Evolutionary conservation across 1,140 invertebrate genomes (phyloP), one percentile per base, ranked within the genome.

Genomic region (Bradynema listronoti): DNA sequence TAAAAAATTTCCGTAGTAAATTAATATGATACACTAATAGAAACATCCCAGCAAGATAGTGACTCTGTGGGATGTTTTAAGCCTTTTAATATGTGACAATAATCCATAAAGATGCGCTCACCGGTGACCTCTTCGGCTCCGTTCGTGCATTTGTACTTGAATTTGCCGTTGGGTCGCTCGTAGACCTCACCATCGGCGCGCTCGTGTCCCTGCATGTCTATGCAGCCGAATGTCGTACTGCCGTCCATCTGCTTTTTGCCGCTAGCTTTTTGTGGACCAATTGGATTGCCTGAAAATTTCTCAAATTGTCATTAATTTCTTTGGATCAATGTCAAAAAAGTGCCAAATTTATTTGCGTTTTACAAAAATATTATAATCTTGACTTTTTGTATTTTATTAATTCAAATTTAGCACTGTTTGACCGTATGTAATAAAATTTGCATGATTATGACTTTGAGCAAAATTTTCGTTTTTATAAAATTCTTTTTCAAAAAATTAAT

Each of bases 91-190:
- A 6, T n/a, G 14, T 19, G 3, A 1, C 22, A 14, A 25, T 25
- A 47, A 14, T 16, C 1, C n/a, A 34, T n/a, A 29, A 19, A 7
- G 14, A 63, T 34, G 29, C 11, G 43, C 50, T 29, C 25, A 68
- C 66, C 66, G 22, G 50, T 45, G 14, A 71, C 66, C 22, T 68
- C 68, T 36, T 68, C 66, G 19, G 54, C 39, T 14, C 66, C 66
- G 36, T 71, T 71, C 11, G 65, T 72, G 39, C 66, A 68, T 2
- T 36, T 34, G 43, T 68, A 68, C 36, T 61, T 71, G 53, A 68
- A 68, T 9, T 70, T 59, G 19, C 69, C 69, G 27, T 66, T 71
- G n/a, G 56, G 58, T 5, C 66, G 61, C 16, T 71, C 58, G 52
- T 68, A 68, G 33, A 70, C 66, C 19, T 16, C 41, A 6, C 66